These are phyloP conservation scores for Cynocephalus volans DNA, from an alignment of 2,113 vertebrate species.

Conservation along the genomic window DNA sequence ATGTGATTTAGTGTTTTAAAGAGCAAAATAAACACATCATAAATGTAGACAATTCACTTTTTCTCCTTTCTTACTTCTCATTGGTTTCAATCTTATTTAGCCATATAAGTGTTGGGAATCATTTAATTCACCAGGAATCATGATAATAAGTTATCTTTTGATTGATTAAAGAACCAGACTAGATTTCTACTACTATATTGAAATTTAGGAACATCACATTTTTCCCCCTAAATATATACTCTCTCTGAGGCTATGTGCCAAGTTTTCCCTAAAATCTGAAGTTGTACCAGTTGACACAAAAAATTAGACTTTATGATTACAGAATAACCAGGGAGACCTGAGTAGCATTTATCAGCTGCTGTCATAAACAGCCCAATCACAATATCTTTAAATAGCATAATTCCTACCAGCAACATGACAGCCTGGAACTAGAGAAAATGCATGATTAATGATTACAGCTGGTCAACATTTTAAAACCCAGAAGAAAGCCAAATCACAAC, in stretches of 20 bases:
- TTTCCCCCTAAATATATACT: neutral
- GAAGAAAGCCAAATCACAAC: conserved; percentile 56
- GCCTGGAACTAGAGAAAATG: conserved; percentile 53
- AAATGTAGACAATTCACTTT: neutral
- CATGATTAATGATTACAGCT: conserved; percentile 47
- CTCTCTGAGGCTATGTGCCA: neutral
- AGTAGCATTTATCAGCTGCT: conserved; percentile 52
- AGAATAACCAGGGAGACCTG: conserved; percentile 15
- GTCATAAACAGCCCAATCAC: neutral
- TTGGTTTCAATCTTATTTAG: neutral
- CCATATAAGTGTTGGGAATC: neutral
- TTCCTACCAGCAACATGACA: neutral
- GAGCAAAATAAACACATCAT: neutral
- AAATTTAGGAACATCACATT: neutral
- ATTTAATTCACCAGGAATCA: conserved; percentile 3
- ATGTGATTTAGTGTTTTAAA: neutral
- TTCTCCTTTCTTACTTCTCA: neutral
- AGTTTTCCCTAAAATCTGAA: conserved; percentile 1
- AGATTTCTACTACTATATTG: neutral
- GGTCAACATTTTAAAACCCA: conserved; percentile 39
- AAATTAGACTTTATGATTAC: conserved; percentile 48
- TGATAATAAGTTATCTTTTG: neutral
- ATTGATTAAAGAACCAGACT: neutral
- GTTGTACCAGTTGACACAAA: neutral
- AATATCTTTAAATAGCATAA: conserved; percentile 33